phyloP scores from a whole-genome alignment of 2,113 vertebrate species.

The Pseudorectes ferrugineus region DNA sequence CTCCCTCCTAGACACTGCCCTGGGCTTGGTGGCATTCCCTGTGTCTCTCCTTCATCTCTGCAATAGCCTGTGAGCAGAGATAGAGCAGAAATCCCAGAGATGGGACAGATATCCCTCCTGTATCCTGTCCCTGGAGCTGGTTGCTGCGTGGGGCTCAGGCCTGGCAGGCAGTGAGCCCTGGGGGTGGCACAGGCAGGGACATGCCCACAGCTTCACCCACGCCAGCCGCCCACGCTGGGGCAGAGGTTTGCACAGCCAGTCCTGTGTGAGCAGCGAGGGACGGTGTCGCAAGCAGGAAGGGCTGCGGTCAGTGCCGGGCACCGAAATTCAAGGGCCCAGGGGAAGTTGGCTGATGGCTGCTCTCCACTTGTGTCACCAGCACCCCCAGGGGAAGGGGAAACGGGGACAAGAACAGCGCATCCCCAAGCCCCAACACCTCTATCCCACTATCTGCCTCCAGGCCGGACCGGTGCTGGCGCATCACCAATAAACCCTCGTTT shows the following conservation, averaged over 20 bases:
- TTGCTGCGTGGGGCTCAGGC: not conserved
- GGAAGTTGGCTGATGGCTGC: not conserved
- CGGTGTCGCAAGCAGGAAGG: slow-evolving; percentile 55
- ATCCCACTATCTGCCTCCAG: accelerated
- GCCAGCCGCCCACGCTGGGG: not conserved
- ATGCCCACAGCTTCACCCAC: not conserved
- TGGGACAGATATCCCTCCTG: not conserved
- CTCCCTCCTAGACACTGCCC: not conserved
- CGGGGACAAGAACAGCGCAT: not conserved
- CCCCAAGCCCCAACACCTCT: not conserved
- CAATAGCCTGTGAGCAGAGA: not conserved
- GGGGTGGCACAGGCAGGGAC: not conserved
- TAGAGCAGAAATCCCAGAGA: not conserved
- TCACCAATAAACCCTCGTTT: not conserved
- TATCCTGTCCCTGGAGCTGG: accelerated
- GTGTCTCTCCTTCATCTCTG: not conserved
- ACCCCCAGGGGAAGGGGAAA: accelerated
- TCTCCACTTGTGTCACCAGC: not conserved
- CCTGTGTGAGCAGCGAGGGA: not conserved
- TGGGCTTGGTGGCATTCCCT: not conserved
- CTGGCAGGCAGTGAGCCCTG: not conserved
- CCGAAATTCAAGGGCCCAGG: not conserved
- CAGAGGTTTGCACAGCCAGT: not conserved
- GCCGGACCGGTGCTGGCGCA: not conserved
- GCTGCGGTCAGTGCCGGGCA: not conserved